A percentile compares a stretch with the other conserved stretches of the same genome.
Evolutionary conservation across 2,113 vertebrate genomes (phyloP).

Genomic region (Galemys pyrenaicus): DNA sequence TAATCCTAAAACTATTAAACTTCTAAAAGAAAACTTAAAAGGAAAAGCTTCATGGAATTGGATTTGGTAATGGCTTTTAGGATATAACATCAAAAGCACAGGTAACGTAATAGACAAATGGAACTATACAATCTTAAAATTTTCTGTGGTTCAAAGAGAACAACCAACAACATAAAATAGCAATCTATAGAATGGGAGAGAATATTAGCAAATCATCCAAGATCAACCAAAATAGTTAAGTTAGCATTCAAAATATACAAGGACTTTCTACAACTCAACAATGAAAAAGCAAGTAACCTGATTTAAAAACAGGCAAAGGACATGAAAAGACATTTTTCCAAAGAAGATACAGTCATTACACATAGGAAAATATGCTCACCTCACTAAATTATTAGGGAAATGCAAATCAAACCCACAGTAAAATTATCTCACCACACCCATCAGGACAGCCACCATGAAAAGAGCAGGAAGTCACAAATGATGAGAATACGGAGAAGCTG

Average conservation of each 20-base stretch:
- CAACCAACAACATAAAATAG: too few relatives aligned
- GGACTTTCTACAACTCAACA: not conserved
- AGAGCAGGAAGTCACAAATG: not conserved
- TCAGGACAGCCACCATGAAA: not conserved
- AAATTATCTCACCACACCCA: not conserved
- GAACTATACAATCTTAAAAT: not conserved
- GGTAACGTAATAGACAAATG: not conserved
- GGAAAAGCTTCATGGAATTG: not conserved
- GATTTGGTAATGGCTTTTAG: too few relatives aligned
- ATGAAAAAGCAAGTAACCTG: not conserved
- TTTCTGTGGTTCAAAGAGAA: not conserved
- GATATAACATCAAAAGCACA: too few relatives aligned
- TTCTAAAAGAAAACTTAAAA: not conserved
- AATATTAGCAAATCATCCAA: too few relatives aligned
- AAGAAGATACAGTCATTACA: not conserved
- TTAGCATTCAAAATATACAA: too few relatives aligned
- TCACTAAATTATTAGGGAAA: not conserved
- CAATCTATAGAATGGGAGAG: too few relatives aligned
- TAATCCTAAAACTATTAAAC: not conserved
- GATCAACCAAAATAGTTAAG: too few relatives aligned
- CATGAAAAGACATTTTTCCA: not conserved
- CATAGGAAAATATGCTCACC: not conserved
- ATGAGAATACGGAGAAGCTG: not conserved
- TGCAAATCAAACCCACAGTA: not conserved
- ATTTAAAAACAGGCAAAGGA: not conserved